Evolutionary conservation across 1,140 invertebrate genomes (phyloP), one percentile per base, ranked within the genome.

Genomic region (Lepidostoma basale): DNA sequence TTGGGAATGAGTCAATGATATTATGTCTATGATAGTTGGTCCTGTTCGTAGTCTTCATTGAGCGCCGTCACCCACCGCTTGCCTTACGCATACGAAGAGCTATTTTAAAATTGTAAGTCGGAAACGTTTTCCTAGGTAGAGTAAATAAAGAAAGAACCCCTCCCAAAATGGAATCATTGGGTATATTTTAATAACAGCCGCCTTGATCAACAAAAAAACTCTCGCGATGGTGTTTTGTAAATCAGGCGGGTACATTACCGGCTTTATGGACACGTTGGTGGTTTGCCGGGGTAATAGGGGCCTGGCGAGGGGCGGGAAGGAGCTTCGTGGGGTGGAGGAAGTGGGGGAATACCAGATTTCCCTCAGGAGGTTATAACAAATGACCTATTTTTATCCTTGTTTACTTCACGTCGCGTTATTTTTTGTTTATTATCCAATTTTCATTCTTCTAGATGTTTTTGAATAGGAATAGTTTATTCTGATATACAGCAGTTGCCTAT

Each of bases 341-440:
- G 52, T 16, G 30, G 14, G 16, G 28, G 45, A 49, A 25, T 49
- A 28, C 16, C 52, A 56, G 52, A 56, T 56, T 56, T 56, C 52
- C 52, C 52, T 22, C 30, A 56, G 52, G 52, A 56, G 52, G 52
- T 9, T 56, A 36, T 56, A 56, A 56, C 22, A 56, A 56, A 56
- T 56, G 52, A 56, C 52, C 30, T 20, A 56, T 56, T 56, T 49
- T 56, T 33, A 56, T 56, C 52, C 52, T 22, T 39, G 52, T 56
- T 56, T 56, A 56, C 30, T 56, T 56, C 28, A 49, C 26, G 16
- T 14, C 1, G 16, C 23, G 28, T 20, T 56, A 18, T 22, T 56
- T 56, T 36, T 33, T 56, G 52, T 56, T 33, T 56, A 25, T 56
- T 36, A 36, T 36, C 30, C 28, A 56, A 36, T 56, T 56, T 56